Conservation (phyloP, 2,113 vertebrate genomes). For the Oceanodroma tethys region DNA sequence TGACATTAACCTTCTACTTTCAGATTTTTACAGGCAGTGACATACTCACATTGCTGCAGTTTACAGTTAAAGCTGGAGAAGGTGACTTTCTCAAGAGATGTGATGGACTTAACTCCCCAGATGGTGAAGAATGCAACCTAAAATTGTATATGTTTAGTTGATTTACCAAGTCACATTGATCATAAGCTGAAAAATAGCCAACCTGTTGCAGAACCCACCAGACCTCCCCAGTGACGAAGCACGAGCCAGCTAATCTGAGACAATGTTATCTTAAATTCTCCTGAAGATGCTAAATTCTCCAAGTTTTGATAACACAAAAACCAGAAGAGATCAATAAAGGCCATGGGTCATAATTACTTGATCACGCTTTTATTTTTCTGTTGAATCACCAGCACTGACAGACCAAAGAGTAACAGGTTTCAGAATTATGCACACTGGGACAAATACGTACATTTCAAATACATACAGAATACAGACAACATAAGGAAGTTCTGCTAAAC, state of each 20-base stretch:
- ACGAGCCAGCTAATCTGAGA: not conserved
- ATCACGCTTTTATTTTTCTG: not conserved
- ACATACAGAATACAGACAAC: not conserved
- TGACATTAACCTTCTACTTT: not conserved
- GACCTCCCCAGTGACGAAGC: not conserved
- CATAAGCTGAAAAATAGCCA: not conserved
- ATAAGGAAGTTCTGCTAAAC: not conserved
- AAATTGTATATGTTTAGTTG: not conserved
- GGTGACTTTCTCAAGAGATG: conserved; percentile 77
- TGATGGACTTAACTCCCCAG: conserved; percentile 78
- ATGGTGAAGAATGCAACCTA: conserved; percentile 86
- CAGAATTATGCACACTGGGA: not conserved
- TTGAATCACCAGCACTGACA: not conserved
- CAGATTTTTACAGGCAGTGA: not conserved
- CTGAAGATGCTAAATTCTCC: not conserved
- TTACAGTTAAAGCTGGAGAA: conserved; percentile 62
- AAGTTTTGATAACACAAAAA: not conserved
- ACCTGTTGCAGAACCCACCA: not conserved
- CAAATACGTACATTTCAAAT: not conserved
- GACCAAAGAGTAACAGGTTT: not conserved
- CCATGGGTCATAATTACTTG: not conserved
- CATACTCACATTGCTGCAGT: conserved; percentile 79
- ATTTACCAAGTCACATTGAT: not conserved
- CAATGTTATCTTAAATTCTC: not conserved
- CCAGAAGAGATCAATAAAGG: not conserved